Evolutionary conservation across 2,113 vertebrate genomes (phyloP).

Genomic region (western clawed frog (Xenopus tropicalis)): UCB_Xtro_10.0 CM004443.2:100993501-100994000

Average conservation of each 20-base stretch:
- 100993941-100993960: too few relatives aligned
- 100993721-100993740: not conserved
- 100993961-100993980: too few relatives aligned
- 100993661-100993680: not conserved
- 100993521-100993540: slow-evolving; percentile 37
- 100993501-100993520: slow-evolving; percentile 9
- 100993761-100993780: not conserved
- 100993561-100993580: not conserved
- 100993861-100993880: too few relatives aligned
- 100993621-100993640: slow-evolving; percentile 15
- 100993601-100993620: slow-evolving; percentile 8
- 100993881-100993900: too few relatives aligned
- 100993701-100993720: slow-evolving; percentile 4
- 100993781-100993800: not conserved
- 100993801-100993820: not conserved
- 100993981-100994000: too few relatives aligned
- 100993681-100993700: not conserved
- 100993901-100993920: too few relatives aligned
- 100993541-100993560: slow-evolving; percentile 16
- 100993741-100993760: not conserved
- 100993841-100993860: too few relatives aligned
- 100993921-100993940: too few relatives aligned
- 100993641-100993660: not conserved
- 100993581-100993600: slow-evolving; percentile 12
- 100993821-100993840: too few relatives aligned